Percentiles rank a stretch among this genome's conserved stretches.
These are phyloP conservation scores for Plusia festucae DNA, from an alignment of 2,888 invertebrate genomes.

Conservation along the genomic window DNA sequence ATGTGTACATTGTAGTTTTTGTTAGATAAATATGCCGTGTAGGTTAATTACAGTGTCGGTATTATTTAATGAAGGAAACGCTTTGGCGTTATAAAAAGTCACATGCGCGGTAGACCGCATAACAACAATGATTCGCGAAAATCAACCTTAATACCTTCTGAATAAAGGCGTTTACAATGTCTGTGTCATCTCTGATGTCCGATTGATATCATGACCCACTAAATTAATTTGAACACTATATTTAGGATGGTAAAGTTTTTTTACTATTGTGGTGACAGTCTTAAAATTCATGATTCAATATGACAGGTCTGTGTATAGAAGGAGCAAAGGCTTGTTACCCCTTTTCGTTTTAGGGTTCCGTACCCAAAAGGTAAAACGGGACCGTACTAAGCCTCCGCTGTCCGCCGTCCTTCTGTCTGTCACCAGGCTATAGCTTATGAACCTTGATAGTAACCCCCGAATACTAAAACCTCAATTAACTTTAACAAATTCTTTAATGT, in stretches of 20 bases:
- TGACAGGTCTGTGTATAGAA: neutral
- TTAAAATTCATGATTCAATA: neutral
- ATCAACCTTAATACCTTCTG: neutral
- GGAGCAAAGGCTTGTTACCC: too few relatives aligned
- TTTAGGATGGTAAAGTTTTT: neutral
- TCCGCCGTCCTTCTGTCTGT: too few relatives aligned
- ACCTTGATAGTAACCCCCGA: too few relatives aligned
- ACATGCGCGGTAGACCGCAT: neutral
- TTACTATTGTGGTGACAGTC: neutral
- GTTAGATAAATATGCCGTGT: conserved; percentile 26
- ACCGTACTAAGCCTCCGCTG: too few relatives aligned
- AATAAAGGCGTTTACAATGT: neutral
- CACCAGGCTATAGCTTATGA: too few relatives aligned
- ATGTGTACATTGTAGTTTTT: conserved; percentile 37
- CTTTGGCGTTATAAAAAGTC: neutral
- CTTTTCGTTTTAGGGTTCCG: too few relatives aligned
- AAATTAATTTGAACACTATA: neutral
- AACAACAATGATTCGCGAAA: neutral
- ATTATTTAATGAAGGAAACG: conserved; percentile 23
- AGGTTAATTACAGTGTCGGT: conserved; percentile 23
- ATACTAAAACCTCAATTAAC: too few relatives aligned
- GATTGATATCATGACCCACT: neutral
- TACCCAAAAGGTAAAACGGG: too few relatives aligned
- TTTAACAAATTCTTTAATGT: too few relatives aligned
- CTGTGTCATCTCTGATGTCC: neutral